A percentile compares a stretch with the other conserved stretches of the same genome.
These are phyloP conservation scores for Phaedon cochleariae DNA, from an alignment of 2,888 invertebrate species.

Conservation along the genomic window DNA sequence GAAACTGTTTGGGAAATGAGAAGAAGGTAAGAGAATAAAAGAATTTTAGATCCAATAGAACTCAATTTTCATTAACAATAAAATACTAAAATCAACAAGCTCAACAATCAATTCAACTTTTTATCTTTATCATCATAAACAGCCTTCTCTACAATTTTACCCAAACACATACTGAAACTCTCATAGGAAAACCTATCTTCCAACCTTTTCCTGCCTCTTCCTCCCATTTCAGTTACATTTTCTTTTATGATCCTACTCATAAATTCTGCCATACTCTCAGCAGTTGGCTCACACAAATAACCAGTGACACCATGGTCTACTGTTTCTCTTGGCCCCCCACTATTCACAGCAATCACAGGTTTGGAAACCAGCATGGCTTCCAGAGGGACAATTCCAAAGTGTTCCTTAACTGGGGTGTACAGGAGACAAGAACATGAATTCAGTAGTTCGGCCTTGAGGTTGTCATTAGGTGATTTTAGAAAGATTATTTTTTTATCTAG, in stretches of 20 bases:
- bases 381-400: slow-evolving; percentile 98
- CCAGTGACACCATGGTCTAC: slow-evolving; percentile 82
- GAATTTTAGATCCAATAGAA: no score
- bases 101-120: slow-evolving; percentile 15
- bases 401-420: slow-evolving; percentile 97
- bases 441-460: slow-evolving; percentile 84
- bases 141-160: slow-evolving; percentile 65
- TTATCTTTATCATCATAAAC: slow-evolving; percentile 31
- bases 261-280: slow-evolving; percentile 78
- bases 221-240: slow-evolving; percentile 74
- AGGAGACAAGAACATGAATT: slow-evolving; percentile 78
- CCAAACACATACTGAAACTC: slow-evolving; percentile 77
- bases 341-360: slow-evolving; percentile 94
- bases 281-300: slow-evolving; percentile 76
- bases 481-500: slow-evolving; percentile 81
- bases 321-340: slow-evolving; percentile 96
- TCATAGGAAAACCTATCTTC: slow-evolving; percentile 83
- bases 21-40: not conserved
- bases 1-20: not conserved
- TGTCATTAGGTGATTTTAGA: slow-evolving; percentile 87
- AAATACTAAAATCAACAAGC: not conserved
- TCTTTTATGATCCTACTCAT: slow-evolving; percentile 75
- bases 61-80: not conserved
- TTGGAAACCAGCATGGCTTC: slow-evolving; percentile 96
- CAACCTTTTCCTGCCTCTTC: slow-evolving; percentile 78